Percentiles rank a stretch among this genome's conserved stretches.
Evolutionary conservation across 2,888 invertebrate species (phyloP).

Genomic region (Meghimatium bilineatum): DNA sequence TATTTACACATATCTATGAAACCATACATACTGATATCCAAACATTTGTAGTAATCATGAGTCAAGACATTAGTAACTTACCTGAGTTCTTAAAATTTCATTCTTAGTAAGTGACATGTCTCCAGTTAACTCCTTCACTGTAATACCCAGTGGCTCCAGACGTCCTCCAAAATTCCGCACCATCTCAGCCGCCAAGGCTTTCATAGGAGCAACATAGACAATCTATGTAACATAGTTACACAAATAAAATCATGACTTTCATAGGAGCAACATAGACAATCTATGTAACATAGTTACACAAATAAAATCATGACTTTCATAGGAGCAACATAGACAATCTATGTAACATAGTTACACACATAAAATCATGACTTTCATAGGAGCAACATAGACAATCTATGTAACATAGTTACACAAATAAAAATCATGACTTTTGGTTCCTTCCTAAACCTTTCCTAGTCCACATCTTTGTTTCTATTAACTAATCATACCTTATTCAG

Average conservation of each 20-base stretch:
- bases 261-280: constrained; percentile 97
- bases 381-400: constrained; percentile 97
- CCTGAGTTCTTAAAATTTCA: constrained; percentile 95
- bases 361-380: constrained; percentile 74
- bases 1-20: no score
- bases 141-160: constrained; percentile 86
- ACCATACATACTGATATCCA: no score
- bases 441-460: not conserved
- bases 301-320: not conserved
- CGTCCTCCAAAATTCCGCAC: constrained; percentile 92
- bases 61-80: constrained; percentile 52
- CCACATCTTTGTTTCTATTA: not conserved
- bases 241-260: not conserved
- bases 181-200: constrained; percentile 99
- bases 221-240: constrained; percentile 82
- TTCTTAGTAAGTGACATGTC: constrained; percentile 97
- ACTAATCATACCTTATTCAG: not conserved
- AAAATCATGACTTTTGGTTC: not conserved
- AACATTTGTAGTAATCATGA: no score
- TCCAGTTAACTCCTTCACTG: constrained; percentile 94
- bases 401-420: not conserved
- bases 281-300: constrained; percentile 78
- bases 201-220: constrained; percentile 99
- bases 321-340: constrained; percentile 98
- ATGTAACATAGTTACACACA: constrained; percentile 41